A percentile compares a stretch with the other conserved stretches of the same genome.
Conservation (phyloP, 2,888 invertebrate genomes). For the Alsophila aescularia region DNA sequence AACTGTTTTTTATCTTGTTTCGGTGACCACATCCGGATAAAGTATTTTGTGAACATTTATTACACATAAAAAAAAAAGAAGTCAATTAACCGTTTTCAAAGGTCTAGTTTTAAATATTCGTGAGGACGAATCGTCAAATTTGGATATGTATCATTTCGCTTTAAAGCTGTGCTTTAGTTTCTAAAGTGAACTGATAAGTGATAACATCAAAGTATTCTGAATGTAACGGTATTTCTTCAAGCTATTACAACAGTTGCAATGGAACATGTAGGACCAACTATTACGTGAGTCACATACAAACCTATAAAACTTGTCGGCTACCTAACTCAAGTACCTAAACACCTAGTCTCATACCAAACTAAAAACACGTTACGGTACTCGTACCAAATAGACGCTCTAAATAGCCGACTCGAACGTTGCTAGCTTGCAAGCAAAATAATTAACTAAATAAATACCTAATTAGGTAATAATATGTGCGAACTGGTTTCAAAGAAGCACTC, state of each 20-base stretch:
- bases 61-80: no score
- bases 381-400: slow-evolving; percentile 41
- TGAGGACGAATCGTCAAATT: no score
- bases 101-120: no score
- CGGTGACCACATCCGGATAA: no score
- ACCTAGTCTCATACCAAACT: slow-evolving; percentile 34
- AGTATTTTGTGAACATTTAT: no score
- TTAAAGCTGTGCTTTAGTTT: no score
- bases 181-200: no score
- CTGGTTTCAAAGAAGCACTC: neutral
- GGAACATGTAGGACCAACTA: slow-evolving; percentile 12
- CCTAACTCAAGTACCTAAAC: slow-evolving; percentile 13
- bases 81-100: no score
- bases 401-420: slow-evolving; percentile 21
- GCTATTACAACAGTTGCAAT: slow-evolving; percentile 1
- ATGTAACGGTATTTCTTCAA: neutral
- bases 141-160: no score
- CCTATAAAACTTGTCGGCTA: slow-evolving; percentile 7
- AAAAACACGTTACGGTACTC: slow-evolving; percentile 40
- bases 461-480: neutral
- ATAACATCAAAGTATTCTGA: no score
- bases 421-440: slow-evolving; percentile 7
- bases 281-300: slow-evolving; percentile 50
- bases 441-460: no score
- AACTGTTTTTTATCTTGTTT: no score